Conservation (phyloP, 30 jellyfish, hydroid and myxozoan genomes). For the Nemopilema nomurai region DNA sequence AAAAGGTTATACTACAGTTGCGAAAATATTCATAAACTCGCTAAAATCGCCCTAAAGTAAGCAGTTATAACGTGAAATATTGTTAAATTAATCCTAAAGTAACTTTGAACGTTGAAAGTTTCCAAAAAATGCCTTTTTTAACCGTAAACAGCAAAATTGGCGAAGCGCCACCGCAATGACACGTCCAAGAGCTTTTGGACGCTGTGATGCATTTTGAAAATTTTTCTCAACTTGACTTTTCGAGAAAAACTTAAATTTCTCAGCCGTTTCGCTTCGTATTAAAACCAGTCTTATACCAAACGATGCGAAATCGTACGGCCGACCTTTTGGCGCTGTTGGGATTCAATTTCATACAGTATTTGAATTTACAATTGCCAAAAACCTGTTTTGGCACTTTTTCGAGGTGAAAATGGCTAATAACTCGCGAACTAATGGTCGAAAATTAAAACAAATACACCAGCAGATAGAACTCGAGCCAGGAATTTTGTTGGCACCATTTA, state of each 20-base stretch:
- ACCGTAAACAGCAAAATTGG: not conserved
- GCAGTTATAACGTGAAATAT: too few relatives aligned
- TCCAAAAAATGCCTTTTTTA: not conserved
- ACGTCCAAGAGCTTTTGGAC: not conserved
- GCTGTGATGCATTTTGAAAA: not conserved
- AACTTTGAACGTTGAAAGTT: too few relatives aligned
- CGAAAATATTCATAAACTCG: too few relatives aligned
- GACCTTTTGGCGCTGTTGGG: not conserved
- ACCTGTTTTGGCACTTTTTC: not conserved
- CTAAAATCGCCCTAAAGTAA: not conserved
- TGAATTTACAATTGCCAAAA: not conserved
- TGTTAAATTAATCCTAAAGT: too few relatives aligned
- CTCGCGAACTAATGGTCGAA: not conserved
- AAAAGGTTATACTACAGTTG: too few relatives aligned
- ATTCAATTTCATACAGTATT: not conserved
- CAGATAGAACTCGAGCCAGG: not conserved
- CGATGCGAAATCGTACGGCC: not conserved
- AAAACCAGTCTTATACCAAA: not conserved
- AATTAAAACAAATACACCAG: not conserved
- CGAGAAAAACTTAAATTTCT: not conserved
- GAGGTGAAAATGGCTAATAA: not conserved
- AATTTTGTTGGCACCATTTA: not conserved
- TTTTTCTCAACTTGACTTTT: not conserved
- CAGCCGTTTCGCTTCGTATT: not conserved
- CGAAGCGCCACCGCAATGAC: not conserved